These are phyloP conservation scores for Austrolebias charrua DNA, from an alignment of 2,797 vertebrate genomes.

Conservation along the genomic window DNA sequence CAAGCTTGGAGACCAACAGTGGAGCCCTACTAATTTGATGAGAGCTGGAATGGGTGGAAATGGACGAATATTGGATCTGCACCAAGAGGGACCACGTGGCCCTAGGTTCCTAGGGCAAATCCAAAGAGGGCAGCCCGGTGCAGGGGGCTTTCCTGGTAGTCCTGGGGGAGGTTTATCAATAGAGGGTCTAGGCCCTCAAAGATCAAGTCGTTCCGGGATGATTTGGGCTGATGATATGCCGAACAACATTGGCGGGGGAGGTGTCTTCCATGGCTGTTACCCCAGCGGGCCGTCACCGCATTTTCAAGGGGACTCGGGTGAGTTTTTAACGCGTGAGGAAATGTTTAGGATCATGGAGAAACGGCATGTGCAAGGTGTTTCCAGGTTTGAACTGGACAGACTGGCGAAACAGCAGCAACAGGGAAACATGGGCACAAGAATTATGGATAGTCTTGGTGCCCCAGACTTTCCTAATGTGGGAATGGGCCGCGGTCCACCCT, in stretches of 20 bases:
- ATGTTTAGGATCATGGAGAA: conserved; percentile 93
- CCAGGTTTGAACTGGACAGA: conserved; percentile 90
- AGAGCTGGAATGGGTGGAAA: conserved; percentile 82
- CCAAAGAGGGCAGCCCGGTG: conserved; percentile 80
- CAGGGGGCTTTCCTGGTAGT: conserved; percentile 74
- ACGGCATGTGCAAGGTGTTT: conserved; percentile 83
- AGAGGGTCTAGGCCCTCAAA: conserved; percentile 86
- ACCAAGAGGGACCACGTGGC: conserved; percentile 80
- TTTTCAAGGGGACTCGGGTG: conserved; percentile 85
- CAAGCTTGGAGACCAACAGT: conserved; percentile 90
- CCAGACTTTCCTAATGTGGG: conserved; percentile 77
- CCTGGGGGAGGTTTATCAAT: conserved; percentile 87
- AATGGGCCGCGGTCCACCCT: conserved; percentile 73
- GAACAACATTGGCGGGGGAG: conserved; percentile 84
- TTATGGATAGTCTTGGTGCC: conserved; percentile 71
- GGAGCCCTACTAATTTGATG: conserved; percentile 86
- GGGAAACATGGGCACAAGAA: conserved; percentile 67
- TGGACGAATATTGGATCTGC: conserved; percentile 76
- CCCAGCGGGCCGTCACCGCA: conserved; percentile 78
- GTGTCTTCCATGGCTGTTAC: conserved; percentile 86
- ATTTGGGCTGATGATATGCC: conserved; percentile 91
- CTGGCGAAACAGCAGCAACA: conserved; percentile 86
- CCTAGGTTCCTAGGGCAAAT: conserved; percentile 87
- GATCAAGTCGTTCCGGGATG: conserved; percentile 86
- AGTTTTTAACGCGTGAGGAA: conserved; percentile 89